Evolutionary conservation across 2,797 vertebrate species (phyloP), one percentile per base, ranked within the genome.

Genomic region (Eospalax fontanierii): DNA sequence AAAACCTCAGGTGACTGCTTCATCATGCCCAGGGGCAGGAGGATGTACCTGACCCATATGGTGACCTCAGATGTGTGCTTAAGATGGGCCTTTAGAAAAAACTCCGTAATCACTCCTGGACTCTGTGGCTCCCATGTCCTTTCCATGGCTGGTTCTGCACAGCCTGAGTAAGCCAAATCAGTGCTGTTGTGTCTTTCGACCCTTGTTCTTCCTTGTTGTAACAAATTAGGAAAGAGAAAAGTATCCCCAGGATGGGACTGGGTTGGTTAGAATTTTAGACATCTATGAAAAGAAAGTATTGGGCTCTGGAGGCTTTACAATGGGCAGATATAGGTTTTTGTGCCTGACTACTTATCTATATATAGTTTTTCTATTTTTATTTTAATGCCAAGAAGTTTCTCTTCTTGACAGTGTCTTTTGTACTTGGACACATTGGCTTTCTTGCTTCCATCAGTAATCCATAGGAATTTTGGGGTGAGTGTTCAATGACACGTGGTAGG

Each of bases 1-100:
- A 70, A 74, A 78, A 79, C 65, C 89, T 84, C 46, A 85, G 79
- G 75, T 66, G 75, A 95, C 43, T 38, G 24, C 78, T 96, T 75
- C n/a, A 35, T 86, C 54, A 43, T 80, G 73, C 65, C 24, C 18
- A 26, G 71, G 54, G 22, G 59, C 10, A 38, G 18, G 38, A 59
- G 30, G 1, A 61, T 80, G 74, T 61, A 22, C 66, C 66, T 83
- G 66, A 18, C 65, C 73, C 46, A 19, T 24, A 18, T 61, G n/a
- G 26, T 70, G 19, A 33, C 33, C 63, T 73, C 57, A 28, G 26
- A 59, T 19, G 35, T 18, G 57, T 46, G 43, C 0, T 6, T 46
- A 70, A 87, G 54, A 43, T 16, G 33, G 66, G 24, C 18, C 30
- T 18, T 83, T n/a, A 50, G 78, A 63, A 28, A 59, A 43, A 57